phyloP scores from a whole-genome alignment of 2,888 invertebrate genomes.

The Melanophora roralis region DNA sequence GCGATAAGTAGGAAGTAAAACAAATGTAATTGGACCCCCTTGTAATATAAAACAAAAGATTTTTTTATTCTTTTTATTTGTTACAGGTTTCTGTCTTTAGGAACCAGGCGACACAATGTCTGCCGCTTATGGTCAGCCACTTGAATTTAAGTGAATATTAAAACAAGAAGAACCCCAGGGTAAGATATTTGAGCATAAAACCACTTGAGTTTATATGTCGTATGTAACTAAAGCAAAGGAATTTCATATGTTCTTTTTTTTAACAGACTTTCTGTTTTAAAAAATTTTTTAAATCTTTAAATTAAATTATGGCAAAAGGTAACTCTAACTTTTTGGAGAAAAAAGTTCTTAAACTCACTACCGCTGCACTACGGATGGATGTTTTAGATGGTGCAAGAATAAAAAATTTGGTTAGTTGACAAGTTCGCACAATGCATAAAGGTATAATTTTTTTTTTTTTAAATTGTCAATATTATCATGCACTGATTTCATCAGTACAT shows the following conservation, averaged over 20 bases:
- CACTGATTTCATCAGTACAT: too few relatives aligned
- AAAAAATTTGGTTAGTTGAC: too few relatives aligned
- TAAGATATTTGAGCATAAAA: slow-evolving; percentile 32
- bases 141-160: neutral
- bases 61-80: neutral
- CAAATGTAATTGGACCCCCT: slow-evolving; percentile 48
- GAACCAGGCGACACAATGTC: slow-evolving; percentile 57
- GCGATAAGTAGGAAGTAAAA: neutral
- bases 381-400: too few relatives aligned
- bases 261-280: neutral
- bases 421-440: too few relatives aligned
- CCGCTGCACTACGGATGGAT: too few relatives aligned
- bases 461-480: too few relatives aligned
- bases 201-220: slow-evolving; percentile 40
- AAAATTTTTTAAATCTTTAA: neutral
- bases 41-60: slow-evolving; percentile 43
- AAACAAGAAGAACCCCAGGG: neutral
- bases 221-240: neutral
- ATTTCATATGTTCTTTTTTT: slow-evolving; percentile 5
- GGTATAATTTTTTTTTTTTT: too few relatives aligned
- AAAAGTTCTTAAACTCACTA: too few relatives aligned
- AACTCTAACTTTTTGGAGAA: too few relatives aligned
- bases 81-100: slow-evolving; percentile 24
- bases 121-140: slow-evolving; percentile 46
- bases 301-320: too few relatives aligned